Evolutionary conservation across 2,113 vertebrate genomes (phyloP).

Genomic region (Urocynchramus pylzowi): DNA sequence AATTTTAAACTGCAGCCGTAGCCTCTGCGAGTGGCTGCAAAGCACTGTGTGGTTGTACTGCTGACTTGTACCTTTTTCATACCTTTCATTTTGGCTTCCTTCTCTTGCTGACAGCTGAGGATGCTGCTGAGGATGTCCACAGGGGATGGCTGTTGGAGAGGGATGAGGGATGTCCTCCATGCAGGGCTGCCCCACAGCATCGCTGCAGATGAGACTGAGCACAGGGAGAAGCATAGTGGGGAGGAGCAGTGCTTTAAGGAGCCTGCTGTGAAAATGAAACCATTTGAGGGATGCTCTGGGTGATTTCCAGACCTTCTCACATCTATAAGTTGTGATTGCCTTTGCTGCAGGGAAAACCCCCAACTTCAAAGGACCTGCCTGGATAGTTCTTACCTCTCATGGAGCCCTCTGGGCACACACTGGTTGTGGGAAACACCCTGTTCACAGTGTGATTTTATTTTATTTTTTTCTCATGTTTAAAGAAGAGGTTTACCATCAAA

Average conservation of each 20-base stretch:
- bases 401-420: neutral
- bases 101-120: neutral
- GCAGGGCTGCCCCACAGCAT: neutral
- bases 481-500: neutral
- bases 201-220: neutral
- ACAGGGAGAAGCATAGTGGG: neutral
- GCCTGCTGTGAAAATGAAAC: neutral
- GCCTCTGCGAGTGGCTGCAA: neutral
- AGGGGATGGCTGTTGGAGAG: neutral
- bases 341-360: neutral
- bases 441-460: neutral
- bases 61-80: neutral
- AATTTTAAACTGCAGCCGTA: neutral
- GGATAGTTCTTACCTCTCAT: neutral
- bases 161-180: neutral
- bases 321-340: neutral
- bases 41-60: neutral
- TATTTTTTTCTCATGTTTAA: neutral
- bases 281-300: neutral
- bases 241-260: neutral
- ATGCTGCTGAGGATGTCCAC: rapidly evolving
- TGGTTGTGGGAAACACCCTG: neutral
- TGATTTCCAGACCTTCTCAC: neutral
- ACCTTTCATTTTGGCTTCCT: neutral
- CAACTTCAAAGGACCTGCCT: neutral